Base-by-base conservation (phyloP, 2,113 vertebrate species). In the Craseonycteris thonglongyai region DNA sequence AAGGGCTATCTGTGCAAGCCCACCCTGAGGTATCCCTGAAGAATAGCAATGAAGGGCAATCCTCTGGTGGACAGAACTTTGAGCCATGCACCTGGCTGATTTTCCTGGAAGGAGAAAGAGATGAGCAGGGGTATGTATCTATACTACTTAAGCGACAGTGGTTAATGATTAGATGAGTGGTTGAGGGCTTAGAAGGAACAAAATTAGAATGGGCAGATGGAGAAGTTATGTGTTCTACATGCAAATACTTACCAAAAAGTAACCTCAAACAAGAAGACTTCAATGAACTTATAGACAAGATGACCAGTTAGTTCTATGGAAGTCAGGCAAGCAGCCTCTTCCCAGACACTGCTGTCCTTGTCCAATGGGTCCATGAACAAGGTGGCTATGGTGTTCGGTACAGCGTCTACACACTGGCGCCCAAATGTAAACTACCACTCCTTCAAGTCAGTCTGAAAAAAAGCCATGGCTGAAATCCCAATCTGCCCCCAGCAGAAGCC, bases 1-100 rank as follows among this genome's bases (percentile, higher is more conserved):
- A 40, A n/a, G 9, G n/a, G 5, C 2, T 5, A n/a, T 16, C 22
- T 33, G 11, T 42, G 13, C 14, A 71, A 45, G 10, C 8, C 1
- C 10, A 40, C 13, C 28, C 8, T 68, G 28, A 13, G 2, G 18
- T 88, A 18, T 51, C 28, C 40, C 30, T 87, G 24, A 33, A 88
- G 45, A 68, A 45, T 1, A 40, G 30, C 5, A 19, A 10, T 47
- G 11, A 85, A 56, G 19, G 22, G 7, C 61, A 74, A 54, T n/a
- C 33, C 14, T 75, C 59, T 13, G 40, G 45, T 19, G 21, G 18
- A 47, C 26, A 71, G 82, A 86, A 47, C 18, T 86, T 47, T 30
- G 26, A 76, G 9, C 38, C 49, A 42, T 9, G 16, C 1, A 45
- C 47, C 16, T 58, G 12, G 24, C 33, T 47, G 47, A 54, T 82